These are phyloP conservation scores for Pelochelys cantorii DNA, from an alignment of 2,797 vertebrate species.

Conservation along the genomic window DNA sequence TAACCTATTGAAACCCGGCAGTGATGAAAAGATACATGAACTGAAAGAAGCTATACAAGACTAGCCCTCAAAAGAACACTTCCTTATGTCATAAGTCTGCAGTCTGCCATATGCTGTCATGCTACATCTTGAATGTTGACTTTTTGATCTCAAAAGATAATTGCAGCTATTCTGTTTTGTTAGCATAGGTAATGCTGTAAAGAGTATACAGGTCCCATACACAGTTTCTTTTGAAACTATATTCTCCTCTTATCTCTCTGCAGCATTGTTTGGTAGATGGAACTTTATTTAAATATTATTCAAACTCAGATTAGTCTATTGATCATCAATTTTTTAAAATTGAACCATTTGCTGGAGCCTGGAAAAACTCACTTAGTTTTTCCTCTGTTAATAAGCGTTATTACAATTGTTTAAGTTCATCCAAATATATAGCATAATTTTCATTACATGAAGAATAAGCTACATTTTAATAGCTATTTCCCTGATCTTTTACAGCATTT, in stretches of 20 bases:
- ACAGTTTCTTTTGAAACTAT: too few species aligned
- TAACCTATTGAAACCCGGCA: not conserved
- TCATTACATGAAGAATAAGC: not conserved
- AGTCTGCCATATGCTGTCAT: constrained; percentile 18
- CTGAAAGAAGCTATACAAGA: constrained; percentile 25
- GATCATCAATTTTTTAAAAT: not conserved
- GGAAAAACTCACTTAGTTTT: not conserved
- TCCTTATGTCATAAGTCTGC: not conserved
- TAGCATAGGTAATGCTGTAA: constrained; percentile 39
- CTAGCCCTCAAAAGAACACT: not conserved
- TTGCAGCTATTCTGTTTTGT: constrained; percentile 58
- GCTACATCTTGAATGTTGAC: constrained; percentile 34
- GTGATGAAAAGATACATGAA: not conserved
- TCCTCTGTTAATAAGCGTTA: not conserved
- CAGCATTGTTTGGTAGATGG: not conserved
- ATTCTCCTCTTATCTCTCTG: not conserved
- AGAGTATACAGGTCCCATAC: not conserved
- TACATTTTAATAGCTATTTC: not conserved
- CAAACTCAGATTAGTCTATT: not conserved
- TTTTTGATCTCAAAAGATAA: constrained; percentile 44
- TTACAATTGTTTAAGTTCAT: not conserved
- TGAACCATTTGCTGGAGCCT: not conserved
- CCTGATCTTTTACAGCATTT: not conserved
- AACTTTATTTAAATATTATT: not conserved
- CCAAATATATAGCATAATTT: not conserved